These are phyloP conservation scores for Trochalopteron elliotii DNA, from an alignment of 2,113 vertebrate species.

Conservation along the genomic window DNA sequence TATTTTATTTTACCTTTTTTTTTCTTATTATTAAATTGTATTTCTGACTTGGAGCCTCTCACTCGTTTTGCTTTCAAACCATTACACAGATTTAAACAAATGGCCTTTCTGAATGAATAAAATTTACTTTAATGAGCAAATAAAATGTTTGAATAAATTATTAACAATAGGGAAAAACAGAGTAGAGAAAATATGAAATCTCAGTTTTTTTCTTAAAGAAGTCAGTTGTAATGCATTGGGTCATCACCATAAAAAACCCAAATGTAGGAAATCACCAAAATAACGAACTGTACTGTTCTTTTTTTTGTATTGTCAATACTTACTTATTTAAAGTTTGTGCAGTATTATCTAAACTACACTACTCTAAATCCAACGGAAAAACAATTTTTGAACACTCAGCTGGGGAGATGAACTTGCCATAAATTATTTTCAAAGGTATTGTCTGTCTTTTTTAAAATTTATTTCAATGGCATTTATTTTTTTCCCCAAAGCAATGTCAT, in stretches of 20 bases:
- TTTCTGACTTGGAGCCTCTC: no score
- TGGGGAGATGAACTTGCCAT: neutral
- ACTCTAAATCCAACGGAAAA: neutral
- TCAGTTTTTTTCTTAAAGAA: neutral
- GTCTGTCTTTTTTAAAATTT: neutral
- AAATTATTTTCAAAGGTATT: neutral
- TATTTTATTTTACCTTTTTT: no score
- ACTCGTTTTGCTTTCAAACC: no score
- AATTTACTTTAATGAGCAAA: neutral
- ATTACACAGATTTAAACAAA: neutral
- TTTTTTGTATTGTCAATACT: neutral
- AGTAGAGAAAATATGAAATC: neutral
- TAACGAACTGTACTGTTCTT: accelerated
- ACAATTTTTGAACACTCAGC: neutral
- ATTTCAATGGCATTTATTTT: neutral
- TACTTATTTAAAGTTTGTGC: neutral
- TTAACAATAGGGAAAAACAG: neutral
- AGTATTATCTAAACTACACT: neutral
- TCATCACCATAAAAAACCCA: neutral
- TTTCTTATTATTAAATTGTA: no score
- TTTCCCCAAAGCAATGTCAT: neutral
- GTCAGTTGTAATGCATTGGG: neutral
- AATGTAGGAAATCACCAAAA: neutral
- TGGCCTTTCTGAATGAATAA: neutral
- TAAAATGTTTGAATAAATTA: neutral